Evolutionary conservation across 1,140 invertebrate genomes (phyloP), one percentile per base, ranked within the genome.

Genomic region (Caenorhabditis brenneri): DNA sequence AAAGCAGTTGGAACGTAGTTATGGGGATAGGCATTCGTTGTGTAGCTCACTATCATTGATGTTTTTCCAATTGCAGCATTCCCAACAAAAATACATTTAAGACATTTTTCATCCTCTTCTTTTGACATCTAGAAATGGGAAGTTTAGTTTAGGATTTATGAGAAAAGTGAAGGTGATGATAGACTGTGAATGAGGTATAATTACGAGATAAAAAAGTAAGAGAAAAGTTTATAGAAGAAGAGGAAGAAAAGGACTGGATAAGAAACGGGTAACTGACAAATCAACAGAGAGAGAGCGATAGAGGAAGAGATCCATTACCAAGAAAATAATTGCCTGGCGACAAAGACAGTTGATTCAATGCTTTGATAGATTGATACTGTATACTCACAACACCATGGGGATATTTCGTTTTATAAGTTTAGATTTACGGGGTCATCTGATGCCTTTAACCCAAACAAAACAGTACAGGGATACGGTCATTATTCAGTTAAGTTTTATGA

Each of bases 51-150:
- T 87, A 96, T 94, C 83, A 97, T 92, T 86, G 95, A 95, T 81
- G 96, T 97, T 92, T 97, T 97, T 58, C 96, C 96, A 82, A 96
- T 95, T 69, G 95, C 95, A 69, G 95, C 95, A 91, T 97, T 95
- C 51, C 96, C 95, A 55, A 97, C 94, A 58, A 97, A 93, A 78
- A 97, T 95, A 92, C 96, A 97, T 92, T 96, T 96, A 82, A 97
- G 74, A 33, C 60, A 65, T n/a, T 80, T 80, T 9, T 53, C 36
- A 36, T 81, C 80, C 22, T 81, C 80, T 60, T 81, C 48, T 42
- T 55, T 81, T 42, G 49, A 39, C 48, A 55, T 55, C 29, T 55
- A n/a, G 48, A 51, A 51, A 9, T 29, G 16, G 2, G 5, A 24
- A 16, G 12, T 27, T 46, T 29, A 24, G n/a, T n/a, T 4, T n/a